A percentile compares a stretch with the other conserved stretches of the same genome.
phyloP scores from a whole-genome alignment of 2,797 vertebrate genomes.

The Luscinia megarhynchos region DNA sequence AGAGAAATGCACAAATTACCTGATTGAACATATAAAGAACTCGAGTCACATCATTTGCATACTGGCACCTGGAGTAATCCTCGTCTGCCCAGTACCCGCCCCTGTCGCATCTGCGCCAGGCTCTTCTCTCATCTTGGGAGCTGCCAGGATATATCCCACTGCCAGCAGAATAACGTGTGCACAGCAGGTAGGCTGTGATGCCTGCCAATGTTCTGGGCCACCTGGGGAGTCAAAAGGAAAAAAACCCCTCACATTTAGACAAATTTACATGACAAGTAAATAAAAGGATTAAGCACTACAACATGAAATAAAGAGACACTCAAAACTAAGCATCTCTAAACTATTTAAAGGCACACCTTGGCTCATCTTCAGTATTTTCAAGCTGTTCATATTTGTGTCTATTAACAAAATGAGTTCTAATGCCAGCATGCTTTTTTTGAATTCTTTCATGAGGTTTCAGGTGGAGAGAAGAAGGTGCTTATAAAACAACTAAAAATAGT shows the following conservation, averaged over 20 bases:
- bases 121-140: conserved; percentile 85
- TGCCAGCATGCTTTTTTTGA: not conserved
- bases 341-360: conserved; percentile 17
- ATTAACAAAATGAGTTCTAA: conserved; percentile 21
- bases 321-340: conserved; percentile 28
- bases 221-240: conserved; percentile 73
- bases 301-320: not conserved
- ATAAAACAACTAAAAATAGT: not conserved
- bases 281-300: conserved; percentile 37
- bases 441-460: not conserved
- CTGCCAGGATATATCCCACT: conserved; percentile 87
- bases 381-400: conserved; percentile 18
- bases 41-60: conserved; percentile 94
- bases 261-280: conserved; percentile 39
- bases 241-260: not conserved
- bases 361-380: conserved; percentile 5
- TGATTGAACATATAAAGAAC: conserved; percentile 94
- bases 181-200: conserved; percentile 90
- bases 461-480: not conserved
- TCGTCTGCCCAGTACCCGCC: conserved; percentile 93
- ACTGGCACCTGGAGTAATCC: conserved; percentile 93
- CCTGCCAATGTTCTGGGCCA: conserved; percentile 96
- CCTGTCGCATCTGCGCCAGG: conserved; percentile 89
- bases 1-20: conserved; percentile 75
- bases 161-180: conserved; percentile 85